Evolutionary conservation across 2,113 vertebrate genomes (phyloP).

Genomic region (Corvus cornix): DNA sequence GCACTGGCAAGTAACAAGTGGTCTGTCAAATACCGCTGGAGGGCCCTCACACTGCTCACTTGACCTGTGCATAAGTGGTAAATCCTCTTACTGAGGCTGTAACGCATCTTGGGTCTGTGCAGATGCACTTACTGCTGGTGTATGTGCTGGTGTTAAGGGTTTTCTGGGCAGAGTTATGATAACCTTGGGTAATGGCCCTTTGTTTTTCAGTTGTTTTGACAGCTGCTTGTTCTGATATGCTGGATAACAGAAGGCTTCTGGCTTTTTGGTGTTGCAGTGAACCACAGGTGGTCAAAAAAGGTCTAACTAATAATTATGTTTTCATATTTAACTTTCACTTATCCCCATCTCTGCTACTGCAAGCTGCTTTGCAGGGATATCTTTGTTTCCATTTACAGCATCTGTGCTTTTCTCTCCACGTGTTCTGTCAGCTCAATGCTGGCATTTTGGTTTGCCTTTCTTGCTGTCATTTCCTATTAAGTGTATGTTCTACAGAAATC

Average conservation of each 20-base stretch:
- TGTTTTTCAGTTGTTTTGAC: not conserved
- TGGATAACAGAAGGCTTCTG: not conserved
- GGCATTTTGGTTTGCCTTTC: not conserved
- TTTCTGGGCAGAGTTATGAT: not conserved
- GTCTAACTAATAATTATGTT: not conserved
- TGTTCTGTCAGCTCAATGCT: rapidly evolving
- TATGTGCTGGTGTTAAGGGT: not conserved
- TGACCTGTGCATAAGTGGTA: not conserved
- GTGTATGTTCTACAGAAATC: not conserved
- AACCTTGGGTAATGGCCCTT: not conserved
- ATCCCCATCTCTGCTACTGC: not conserved
- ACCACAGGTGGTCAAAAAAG: not conserved
- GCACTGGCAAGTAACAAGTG: not conserved
- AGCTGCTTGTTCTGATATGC: not conserved
- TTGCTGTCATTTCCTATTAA: not conserved
- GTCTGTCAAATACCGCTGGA: rapidly evolving
- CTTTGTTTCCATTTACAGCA: not conserved
- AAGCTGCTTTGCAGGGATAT: not conserved
- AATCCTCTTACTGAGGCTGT: not conserved
- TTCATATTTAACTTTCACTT: not conserved
- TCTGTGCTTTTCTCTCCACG: not conserved
- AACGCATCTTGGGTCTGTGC: not conserved
- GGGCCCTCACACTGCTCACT: not conserved
- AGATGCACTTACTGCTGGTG: not conserved
- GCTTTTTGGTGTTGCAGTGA: not conserved